Conservation (phyloP, 2,888 invertebrate genomes). For the Drosophila greeni region DNA sequence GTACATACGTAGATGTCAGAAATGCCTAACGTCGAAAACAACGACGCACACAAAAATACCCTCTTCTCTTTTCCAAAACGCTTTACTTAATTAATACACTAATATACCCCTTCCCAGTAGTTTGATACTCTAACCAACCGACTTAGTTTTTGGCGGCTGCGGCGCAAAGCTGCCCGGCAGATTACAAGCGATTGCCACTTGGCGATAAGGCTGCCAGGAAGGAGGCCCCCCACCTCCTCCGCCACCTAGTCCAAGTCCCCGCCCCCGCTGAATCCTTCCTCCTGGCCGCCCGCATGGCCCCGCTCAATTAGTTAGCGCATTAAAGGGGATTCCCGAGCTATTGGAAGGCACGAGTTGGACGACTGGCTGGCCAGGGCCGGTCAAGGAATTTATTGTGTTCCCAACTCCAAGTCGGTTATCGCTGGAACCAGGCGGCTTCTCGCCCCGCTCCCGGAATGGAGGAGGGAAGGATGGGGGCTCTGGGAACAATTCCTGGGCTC, state of each 20-base stretch:
- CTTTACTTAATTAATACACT: not conserved
- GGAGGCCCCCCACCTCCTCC: conserved; percentile 1
- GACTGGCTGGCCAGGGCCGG: conserved; percentile 17
- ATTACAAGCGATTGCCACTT: conserved; percentile 66
- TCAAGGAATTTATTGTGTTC: conserved; percentile 65
- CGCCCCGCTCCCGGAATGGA: not conserved
- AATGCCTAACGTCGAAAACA: too few species aligned
- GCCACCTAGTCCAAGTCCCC: not conserved
- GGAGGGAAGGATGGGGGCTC: not conserved
- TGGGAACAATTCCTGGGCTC: conserved; percentile 23
- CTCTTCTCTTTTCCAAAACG: too few species aligned
- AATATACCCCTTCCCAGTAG: not conserved
- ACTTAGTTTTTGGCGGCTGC: conserved; percentile 34
- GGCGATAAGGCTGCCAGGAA: conserved; percentile 51
- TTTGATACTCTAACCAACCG: conserved; percentile 4
- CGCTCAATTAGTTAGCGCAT: conserved; percentile 73
- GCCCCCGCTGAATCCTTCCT: conserved; percentile 13
- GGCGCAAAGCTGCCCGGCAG: conserved; percentile 41
- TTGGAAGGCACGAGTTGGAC: conserved; percentile 15
- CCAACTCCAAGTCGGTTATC: conserved; percentile 58
- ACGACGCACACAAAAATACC: too few species aligned
- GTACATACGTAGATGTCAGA: conserved; percentile 72
- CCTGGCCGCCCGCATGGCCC: conserved; percentile 31
- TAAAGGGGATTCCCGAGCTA: conserved; percentile 62
- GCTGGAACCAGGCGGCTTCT: conserved; percentile 53